phyloP scores from a whole-genome alignment of 2,113 vertebrate genomes.

The Toxotes jaculatrix region DNA sequence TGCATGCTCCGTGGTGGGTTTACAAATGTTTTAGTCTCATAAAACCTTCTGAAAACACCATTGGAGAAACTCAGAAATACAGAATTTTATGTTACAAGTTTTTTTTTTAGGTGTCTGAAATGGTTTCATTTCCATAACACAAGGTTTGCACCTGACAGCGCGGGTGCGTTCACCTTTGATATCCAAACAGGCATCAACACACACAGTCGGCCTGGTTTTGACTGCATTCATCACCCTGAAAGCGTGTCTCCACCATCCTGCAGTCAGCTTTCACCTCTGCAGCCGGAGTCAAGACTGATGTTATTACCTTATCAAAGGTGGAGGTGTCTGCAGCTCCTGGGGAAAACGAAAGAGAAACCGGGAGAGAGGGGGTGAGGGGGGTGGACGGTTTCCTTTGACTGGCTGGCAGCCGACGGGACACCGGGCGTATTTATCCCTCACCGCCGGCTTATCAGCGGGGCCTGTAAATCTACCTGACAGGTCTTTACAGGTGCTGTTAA shows the following conservation, averaged over 20 bases:
- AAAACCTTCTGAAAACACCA: conserved; percentile 21
- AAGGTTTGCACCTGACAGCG: conserved; percentile 48
- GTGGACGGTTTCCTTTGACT: conserved; percentile 81
- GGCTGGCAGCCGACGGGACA: conserved; percentile 75
- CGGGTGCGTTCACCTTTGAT: conserved; percentile 62
- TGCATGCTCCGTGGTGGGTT: neutral
- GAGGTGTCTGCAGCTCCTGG: conserved; percentile 82
- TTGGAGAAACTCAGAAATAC: conserved; percentile 1
- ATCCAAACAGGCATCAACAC: conserved; percentile 60
- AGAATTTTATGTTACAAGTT: conserved; percentile 1
- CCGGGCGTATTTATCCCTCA: conserved; percentile 71
- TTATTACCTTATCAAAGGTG: conserved; percentile 89
- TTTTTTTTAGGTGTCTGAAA: conserved; percentile 26
- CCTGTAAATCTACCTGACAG: conserved; percentile 84
- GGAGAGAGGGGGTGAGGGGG: conserved; percentile 27
- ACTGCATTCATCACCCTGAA: conserved; percentile 92
- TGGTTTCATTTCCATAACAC: conserved; percentile 33
- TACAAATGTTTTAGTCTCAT: neutral
- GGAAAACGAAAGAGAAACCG: conserved; percentile 42
- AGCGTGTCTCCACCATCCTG: conserved; percentile 87
- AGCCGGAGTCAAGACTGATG: conserved; percentile 89
- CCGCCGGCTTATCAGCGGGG: conserved; percentile 74
- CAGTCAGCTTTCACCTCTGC: conserved; percentile 93
- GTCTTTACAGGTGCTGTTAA: conserved; percentile 85
- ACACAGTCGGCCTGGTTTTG: conserved; percentile 59